Evolutionary conservation across 2,113 vertebrate genomes (phyloP), one percentile per base, ranked within the genome.

Genomic region (Pseudopipra pipra): DNA sequence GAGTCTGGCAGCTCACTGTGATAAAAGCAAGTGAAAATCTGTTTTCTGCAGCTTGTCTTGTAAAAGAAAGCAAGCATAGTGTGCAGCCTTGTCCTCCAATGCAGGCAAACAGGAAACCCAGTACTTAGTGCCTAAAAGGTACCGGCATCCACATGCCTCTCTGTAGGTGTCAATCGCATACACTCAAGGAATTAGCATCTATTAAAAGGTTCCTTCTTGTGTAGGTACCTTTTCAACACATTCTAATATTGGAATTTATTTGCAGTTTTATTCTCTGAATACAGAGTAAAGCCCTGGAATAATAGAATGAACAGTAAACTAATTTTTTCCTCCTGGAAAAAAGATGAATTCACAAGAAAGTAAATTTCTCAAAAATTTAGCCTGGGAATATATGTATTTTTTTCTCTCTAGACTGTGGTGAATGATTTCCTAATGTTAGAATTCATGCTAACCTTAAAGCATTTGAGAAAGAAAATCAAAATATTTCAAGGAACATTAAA

Each of bases 1-100:
- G 25, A 71, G 33, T 51, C 77, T 93, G 81, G 41, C 77, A 89
- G 76, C 81, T 96, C 39, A 27, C 76, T 71, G 83, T 80, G 93
- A 96, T 77, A 92, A 94, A 90, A 83, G 67, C 62, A 68, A 65
- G 41, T 79, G 28, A 67, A 86, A 91, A 75, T 27, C 59, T 87
- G 56, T 23, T 89, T 91, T 71, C 61, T 46, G 17, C 6, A 39
- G 30, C 51, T 89, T 58, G n/a, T 51, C 46, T 49, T 71, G 10
- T 71, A 43, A 85, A 71, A 74, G 56, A n/a, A 56, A 21, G 18
- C 68, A 73, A 88, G 46, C n/a, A 72, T 56, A 89, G 51, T 3
- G 7, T 22, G 16, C 4, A 85, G 12, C 46, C 87, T 21, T 87
- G 39, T 49, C 30, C 37, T 73, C 12, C 14, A 39, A 2, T 18